Conservation (phyloP, 2,113 vertebrate genomes). For the Sylvietta virens region DNA sequence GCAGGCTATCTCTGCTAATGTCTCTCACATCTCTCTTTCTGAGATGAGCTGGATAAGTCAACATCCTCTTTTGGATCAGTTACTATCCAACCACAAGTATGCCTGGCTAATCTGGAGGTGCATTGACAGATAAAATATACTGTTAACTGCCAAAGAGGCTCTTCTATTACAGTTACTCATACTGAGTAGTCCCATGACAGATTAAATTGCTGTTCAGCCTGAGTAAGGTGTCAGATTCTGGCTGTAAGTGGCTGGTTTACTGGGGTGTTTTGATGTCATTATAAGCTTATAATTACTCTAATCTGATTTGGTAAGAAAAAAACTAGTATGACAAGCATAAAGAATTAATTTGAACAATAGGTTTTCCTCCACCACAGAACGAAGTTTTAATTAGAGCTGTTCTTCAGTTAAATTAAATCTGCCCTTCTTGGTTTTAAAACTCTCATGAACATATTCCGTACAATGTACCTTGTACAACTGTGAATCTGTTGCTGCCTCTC, state of each 20-base stretch:
- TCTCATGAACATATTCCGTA: neutral
- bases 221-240: conserved; percentile 36
- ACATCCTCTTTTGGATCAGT: neutral
- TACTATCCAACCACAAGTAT: neutral
- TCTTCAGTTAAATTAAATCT: conserved; percentile 39
- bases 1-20: neutral
- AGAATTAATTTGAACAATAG: conserved; percentile 46
- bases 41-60: neutral
- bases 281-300: conserved; percentile 45
- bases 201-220: conserved; percentile 39
- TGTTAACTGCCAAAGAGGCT: conserved; percentile 10
- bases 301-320: conserved; percentile 50
- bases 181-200: conserved; percentile 7
- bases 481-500: neutral
- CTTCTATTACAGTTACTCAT: conserved; percentile 4
- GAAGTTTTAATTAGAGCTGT: conserved; percentile 46
- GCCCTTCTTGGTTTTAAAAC: neutral
- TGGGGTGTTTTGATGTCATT: conserved; percentile 30
- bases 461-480: neutral
- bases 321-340: conserved; percentile 21
- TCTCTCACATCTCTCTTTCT: neutral
- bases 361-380: neutral
- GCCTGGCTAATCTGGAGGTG: neutral
- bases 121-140: conserved; percentile 6
- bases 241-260: conserved; percentile 34